Evolutionary conservation across 2,888 invertebrate species (phyloP), one percentile per base, ranked within the genome.

Genomic region (Acronicta aceris): DNA sequence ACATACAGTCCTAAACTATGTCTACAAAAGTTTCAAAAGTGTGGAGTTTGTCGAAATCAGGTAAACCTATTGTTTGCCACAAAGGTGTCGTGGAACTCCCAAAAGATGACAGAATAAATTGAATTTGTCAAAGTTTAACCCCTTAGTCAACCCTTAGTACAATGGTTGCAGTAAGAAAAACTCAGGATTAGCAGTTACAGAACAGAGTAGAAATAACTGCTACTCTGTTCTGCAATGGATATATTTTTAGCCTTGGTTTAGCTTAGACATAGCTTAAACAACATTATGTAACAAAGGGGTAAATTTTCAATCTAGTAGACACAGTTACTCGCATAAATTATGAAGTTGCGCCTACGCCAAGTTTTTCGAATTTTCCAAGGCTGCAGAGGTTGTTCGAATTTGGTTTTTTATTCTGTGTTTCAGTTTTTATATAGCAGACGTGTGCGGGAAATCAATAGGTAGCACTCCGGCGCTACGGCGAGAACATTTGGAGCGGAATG

Each of bases 401-500:
- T n/a, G 8, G 12, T 13, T 10, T 42, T 42, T 5, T 21, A 21
- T 49, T 38, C 6, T 6, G 15, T 15, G 1, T 41, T 4, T 36
- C 5, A 40, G 13, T 33, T 13, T 36, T 17, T 12, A 48, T 38
- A n/a, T n/a, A n/a, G n/a, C n/a, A n/a, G n/a, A n/a, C n/a, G n/a
- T n/a, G n/a, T n/a, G n/a, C n/a, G n/a, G n/a, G n/a, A n/a, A 59
- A 75, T 68, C 65, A 56, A 68, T 59, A 65, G 45, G 7, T 43
- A 45, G 40, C 65, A 25, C 46, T 60, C 50, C 13, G 12, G 7
- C 16, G 17, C 27, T 49, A 57, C 10, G 47, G 25, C n/a, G 30
- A 56, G 59, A 61, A 58, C 74, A 72, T 74, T 52, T 74, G 62
- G 65, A 73, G 76, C 70, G 65, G 78, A 78, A 79, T 55, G 45